Base-by-base conservation (phyloP, 1,140 invertebrate genomes). In the Metaphire vulgaris region DNA sequence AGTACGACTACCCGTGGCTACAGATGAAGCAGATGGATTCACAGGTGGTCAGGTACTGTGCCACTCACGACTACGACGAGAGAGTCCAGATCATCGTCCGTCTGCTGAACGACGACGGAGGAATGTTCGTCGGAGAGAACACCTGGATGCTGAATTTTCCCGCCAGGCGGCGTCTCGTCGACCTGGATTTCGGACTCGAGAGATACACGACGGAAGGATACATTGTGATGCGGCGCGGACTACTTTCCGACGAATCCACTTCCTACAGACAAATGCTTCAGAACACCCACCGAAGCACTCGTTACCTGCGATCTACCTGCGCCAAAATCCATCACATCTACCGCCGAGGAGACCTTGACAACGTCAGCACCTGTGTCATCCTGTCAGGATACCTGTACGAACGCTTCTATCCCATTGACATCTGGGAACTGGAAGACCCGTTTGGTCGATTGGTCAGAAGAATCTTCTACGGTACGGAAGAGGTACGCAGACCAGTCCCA, bases 341-440 rank as follows among this genome's bases (percentile, higher is more conserved):
- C 72, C n/a, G 26, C 33, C n/a, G 56, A n/a, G 72, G 41, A 33
- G 28, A 15, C 15, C 33, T 73, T 1, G 28, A 64, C 26, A 73
- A 73, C 26, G 30, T 28, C 0, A 73, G 67, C 77, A 65, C 29
- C 30, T 78, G 77, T 32, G 16, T 56, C 28, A 29, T 75, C 14
- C 73, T 75, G 32, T 69, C 68, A 12, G 77, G 74, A 6, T 68
- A 41, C 16, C 29, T 33, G 26, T 75, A 56, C 77, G 74, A 78
- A 21, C 21, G 33, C 15, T 65, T 78, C 77, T 75, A 75, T n/a
- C 77, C 77, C n/a, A 69, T 75, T 67, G 68, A 78, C 69, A 71
- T 78, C 21, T 78, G 77, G 77, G 72, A 78, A 34, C 41, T 78
- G 66, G 77, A 78, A 34, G 74, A 78, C 28, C 73, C 77, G n/a